Base-by-base conservation (phyloP, 2,797 vertebrate genomes). In the Thalassophryne amazonica region DNA sequence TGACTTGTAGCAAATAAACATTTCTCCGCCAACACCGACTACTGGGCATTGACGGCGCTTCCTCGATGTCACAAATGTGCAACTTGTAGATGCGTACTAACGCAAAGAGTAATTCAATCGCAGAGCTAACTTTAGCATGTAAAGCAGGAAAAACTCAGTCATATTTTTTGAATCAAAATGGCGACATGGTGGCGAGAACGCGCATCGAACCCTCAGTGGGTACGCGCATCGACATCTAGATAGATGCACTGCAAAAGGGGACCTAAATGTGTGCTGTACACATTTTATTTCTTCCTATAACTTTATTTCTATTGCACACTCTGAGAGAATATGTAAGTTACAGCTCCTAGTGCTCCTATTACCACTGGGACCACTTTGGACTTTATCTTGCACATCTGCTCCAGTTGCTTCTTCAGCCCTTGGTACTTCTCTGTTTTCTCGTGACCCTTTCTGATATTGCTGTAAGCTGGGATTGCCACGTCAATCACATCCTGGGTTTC, bases 121-220 rank as follows among this genome's bases (percentile, higher is more conserved):
- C 65, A 34, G 48, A 32, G 68, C 69, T 74, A 81, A 73, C 69
- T 85, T 80, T 83, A 87, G 80, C 86, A 79, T 59, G 73, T 73
- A 79, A 85, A 80, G 77, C 81, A 86, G 86, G 82, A 81, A 85
- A 89, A 90, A 90, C 86, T 80, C 83, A 78, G 72, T 89, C 86
- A 88, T 89, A 87, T 90, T 88, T 89, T 89, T 90, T 82, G 73
- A 88, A 86, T 90, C 90, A 92, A 92, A 92, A 92, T 92, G 91
- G 91, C 91, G 91, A 86, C 80, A 79, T 67, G 67, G 69, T 42
- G 34, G 45, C 84, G 83, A 37, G 86, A 65, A 72, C 88, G 88
- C 85, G 85, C 87, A 73, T 25, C 2, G 20, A 61, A 61, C 9
- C 48, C 14, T 8, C 47, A 27, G 36, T 34, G 60, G 53, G 53